Percentiles rank a stretch among this genome's conserved stretches.
phyloP scores from a whole-genome alignment of 2,113 vertebrate species.

The Mirza zaza region DNA sequence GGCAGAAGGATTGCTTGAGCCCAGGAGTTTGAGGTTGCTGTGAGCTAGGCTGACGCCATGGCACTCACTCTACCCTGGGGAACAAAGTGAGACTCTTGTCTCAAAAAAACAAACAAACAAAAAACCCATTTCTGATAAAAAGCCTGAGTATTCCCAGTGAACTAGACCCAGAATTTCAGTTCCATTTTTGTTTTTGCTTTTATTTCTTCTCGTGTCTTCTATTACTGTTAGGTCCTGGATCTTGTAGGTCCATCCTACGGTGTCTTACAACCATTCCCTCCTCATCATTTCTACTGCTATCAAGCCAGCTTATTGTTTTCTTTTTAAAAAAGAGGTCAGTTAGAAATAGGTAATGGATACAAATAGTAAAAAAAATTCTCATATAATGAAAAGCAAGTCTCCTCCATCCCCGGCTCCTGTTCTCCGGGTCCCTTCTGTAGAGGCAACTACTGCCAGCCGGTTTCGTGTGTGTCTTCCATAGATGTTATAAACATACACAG shows the following conservation, averaged over 20 bases:
- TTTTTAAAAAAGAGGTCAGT: neutral
- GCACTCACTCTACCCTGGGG: too few relatives aligned
- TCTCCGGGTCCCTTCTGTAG: neutral
- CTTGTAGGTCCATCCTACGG: neutral
- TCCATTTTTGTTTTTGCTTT: neutral
- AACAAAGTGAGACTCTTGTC: too few relatives aligned
- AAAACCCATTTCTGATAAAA: neutral
- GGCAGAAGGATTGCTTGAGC: too few relatives aligned
- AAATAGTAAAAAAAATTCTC: neutral
- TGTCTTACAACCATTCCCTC: neutral
- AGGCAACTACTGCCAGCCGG: neutral
- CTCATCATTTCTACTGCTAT: neutral
- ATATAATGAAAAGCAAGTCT: neutral
- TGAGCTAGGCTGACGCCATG: too few relatives aligned
- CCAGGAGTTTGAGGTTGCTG: too few relatives aligned
- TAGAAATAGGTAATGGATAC: neutral
- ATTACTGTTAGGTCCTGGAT: neutral
- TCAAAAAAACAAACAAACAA: too few relatives aligned
- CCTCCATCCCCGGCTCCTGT: neutral
- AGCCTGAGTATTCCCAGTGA: neutral
- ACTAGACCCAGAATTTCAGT: neutral
- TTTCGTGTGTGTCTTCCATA: neutral
- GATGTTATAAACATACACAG: neutral
- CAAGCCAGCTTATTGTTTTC: neutral
- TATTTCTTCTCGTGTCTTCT: neutral